A percentile compares a stretch with the other conserved stretches of the same genome.
Conservation (phyloP, 23 tunicate genomes). For the Trididemnum clinides region DNA sequence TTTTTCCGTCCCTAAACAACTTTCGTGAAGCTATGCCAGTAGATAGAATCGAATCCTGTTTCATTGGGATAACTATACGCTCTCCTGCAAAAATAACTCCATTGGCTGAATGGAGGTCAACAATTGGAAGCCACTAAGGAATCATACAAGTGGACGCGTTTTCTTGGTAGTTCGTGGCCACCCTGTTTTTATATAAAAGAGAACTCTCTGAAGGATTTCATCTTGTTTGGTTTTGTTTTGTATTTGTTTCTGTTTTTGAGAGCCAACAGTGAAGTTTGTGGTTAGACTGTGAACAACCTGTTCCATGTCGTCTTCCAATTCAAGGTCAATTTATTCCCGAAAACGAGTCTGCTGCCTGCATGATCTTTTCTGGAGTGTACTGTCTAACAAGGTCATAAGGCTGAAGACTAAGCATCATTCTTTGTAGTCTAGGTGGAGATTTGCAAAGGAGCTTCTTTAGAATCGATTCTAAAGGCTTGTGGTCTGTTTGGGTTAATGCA, state of each 20-base stretch:
- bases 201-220: neutral
- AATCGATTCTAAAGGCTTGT: constrained; percentile 38
- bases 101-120: constrained; percentile 10
- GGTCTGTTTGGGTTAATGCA: constrained; percentile 31
- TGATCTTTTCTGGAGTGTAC: neutral
- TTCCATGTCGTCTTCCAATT: neutral
- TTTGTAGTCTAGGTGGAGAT: constrained; percentile 34
- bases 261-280: neutral
- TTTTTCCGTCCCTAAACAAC: too few species aligned
- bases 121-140: constrained; percentile 1
- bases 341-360: constrained; percentile 30
- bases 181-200: neutral
- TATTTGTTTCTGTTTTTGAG: neutral
- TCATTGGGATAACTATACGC: neutral
- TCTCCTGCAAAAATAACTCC: constrained; percentile 19
- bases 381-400: constrained; percentile 3
- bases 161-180: constrained; percentile 13
- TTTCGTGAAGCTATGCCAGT: too few species aligned
- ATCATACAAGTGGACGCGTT: neutral
- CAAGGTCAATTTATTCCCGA: neutral
- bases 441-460: constrained; percentile 6
- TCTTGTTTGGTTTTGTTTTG: constrained; percentile 14
- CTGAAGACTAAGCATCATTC: constrained; percentile 41
- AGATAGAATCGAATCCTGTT: too few species aligned
- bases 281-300: neutral